phyloP scores from a whole-genome alignment of 2,797 vertebrate genomes.

The Astyanax mexicanus region DNA sequence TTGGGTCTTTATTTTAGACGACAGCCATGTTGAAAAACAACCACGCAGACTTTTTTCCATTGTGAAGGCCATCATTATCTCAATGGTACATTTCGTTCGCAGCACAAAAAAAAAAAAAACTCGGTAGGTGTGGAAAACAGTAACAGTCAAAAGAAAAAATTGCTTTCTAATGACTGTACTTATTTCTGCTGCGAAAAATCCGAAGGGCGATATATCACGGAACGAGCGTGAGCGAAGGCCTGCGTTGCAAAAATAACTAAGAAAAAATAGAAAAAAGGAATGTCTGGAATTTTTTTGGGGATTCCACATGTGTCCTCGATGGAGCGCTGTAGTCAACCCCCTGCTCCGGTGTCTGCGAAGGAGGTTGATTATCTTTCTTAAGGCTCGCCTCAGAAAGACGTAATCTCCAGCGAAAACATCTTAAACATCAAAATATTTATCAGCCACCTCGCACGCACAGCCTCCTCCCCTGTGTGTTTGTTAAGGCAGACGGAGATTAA shows the following conservation, averaged over 20 bases:
- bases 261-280: constrained; percentile 54
- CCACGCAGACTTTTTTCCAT: constrained; percentile 23
- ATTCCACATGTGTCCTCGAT: constrained; percentile 60
- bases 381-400: constrained; percentile 32
- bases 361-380: constrained; percentile 57
- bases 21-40: constrained; percentile 11
- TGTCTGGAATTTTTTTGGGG: constrained; percentile 62
- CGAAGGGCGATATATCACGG: constrained; percentile 61
- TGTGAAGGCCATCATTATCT: constrained; percentile 24
- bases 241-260: constrained; percentile 60
- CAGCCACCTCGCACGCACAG: constrained; percentile 60
- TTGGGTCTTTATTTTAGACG: not conserved
- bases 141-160: constrained; percentile 56
- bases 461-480: constrained; percentile 50
- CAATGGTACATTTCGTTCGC: not conserved
- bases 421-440: constrained; percentile 58
- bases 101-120: not conserved
- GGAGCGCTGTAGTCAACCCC: constrained; percentile 37
- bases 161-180: constrained; percentile 69
- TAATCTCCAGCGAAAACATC: constrained; percentile 63
- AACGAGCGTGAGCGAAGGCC: constrained; percentile 51
- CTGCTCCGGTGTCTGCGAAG: constrained; percentile 35
- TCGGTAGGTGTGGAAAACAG: constrained; percentile 30
- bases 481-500: constrained; percentile 38
- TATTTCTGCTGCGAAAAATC: constrained; percentile 61